Evolutionary conservation across 2,797 vertebrate genomes (phyloP), one percentile per base, ranked within the genome.

Genomic region (Botia almorhae): DNA sequence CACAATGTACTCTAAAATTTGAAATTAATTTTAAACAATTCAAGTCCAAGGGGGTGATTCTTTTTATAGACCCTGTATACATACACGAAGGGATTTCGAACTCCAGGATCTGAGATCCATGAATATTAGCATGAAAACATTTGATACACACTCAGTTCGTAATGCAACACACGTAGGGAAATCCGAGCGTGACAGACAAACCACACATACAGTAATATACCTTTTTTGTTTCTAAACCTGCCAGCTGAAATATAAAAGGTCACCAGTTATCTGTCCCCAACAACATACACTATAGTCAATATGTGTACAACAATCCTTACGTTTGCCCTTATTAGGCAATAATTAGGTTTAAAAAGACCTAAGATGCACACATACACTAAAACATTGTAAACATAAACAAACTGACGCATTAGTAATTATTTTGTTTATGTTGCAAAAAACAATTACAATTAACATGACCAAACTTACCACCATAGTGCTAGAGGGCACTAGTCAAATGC

Each of bases 201-300:
- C 85, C 81, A 83, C 48, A 74, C 60, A 82, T 17, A 81, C 26
- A 83, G 58, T 50, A 33, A 91, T 89, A 90, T 95, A 95, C 93
- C 94, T 95, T 91, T 94, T 86, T 91, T 90, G 90, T 93, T 93
- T 93, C 92, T 94, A 85, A 91, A 87, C 82, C 87, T 92, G 94
- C 92, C 93, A 90, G 93, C 94, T 95, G 93, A 92, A 94, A 95
- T 90, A 93, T 92, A 90, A 93, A 93, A 29, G 88, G 91, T 87
- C 85, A 87, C 74, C 69, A 60, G 78, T 85, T 87, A 76, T 81
- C 56, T 61, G 21, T 69, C 67, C 81, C 75, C 29, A 65, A 72
- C 36, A 48, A 64, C n/a, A 71, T 16, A 64, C 11, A 10, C 51
- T 61, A 5, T 7, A 67, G 12, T 81, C 46, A 48, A 43, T 51